Base-by-base conservation (phyloP, 2,888 invertebrate species). In the Pollenia griseotomentosa region DNA sequence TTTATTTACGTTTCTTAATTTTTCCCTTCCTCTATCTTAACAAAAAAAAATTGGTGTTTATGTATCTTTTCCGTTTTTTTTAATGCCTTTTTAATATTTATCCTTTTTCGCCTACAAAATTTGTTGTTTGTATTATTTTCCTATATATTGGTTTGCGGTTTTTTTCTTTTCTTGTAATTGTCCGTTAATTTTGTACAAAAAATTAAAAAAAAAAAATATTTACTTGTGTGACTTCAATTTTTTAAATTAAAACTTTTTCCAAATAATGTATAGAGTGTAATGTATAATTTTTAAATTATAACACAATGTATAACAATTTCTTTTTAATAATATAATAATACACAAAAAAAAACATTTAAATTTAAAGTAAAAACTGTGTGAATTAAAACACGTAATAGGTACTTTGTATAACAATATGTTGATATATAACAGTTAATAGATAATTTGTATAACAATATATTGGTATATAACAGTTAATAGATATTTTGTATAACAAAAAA, bases 211-310 rank as follows among this genome's bases (percentile, higher is more conserved):
- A 10, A 11, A 9, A 59, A 12, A 33, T 0, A 23, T 0, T 44
- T 73, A 10, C 59, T 73, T 16, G 6, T n/a, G 51, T 40, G 2
- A 40, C 8, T 44, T 14, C 3, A 55, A 40, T 42, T 48, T 68
- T 16, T 9, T 44, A 0, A 16, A 42, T 10, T 33, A 5, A 5
- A 16, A 14, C 9, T 48, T 40, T 6, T 75, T 70, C 61, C 23
- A 46, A 33, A 70, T 75, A 68, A 68, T 83, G 82, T 83, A 66
- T 68, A 83, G 82, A 23, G 44, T 53, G 51, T 70, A 53, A 74
- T 0, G 4, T n/a, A 9, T 12, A 53, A 55, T 61, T 46, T 68
- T 19, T n/a, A 46, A 16, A 57, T 46, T 81, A 73, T 74, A 66
- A 70, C 66, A 80, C 59, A 68, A 70, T 71, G 19, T 78, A 46